phyloP scores from a whole-genome alignment of 2,888 invertebrate genomes.

The Harpalus rufipes region DNA sequence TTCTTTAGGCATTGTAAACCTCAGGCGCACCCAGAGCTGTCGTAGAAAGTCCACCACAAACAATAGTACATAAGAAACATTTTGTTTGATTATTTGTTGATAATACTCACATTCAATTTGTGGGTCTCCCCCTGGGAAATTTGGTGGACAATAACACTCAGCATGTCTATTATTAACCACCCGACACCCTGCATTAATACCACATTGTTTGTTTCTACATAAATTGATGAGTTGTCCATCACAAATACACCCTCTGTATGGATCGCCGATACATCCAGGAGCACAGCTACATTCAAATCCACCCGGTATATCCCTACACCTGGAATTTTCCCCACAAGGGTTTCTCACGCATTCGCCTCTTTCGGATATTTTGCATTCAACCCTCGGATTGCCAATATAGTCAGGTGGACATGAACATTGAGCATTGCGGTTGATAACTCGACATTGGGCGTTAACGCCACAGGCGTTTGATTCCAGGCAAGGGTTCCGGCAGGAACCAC shows the following conservation, averaged over 20 bases:
- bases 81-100: neutral
- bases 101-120: constrained; percentile 89
- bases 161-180: constrained; percentile 83
- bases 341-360: constrained; percentile 87
- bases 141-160: constrained; percentile 91
- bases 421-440: constrained; percentile 86
- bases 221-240: constrained; percentile 83
- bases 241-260: constrained; percentile 89
- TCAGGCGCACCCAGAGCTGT: too few species aligned
- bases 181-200: constrained; percentile 89
- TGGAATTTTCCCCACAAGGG: constrained; percentile 91
- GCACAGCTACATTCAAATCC: constrained; percentile 90
- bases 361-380: constrained; percentile 84
- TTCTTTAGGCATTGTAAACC: too few species aligned
- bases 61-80: too few species aligned
- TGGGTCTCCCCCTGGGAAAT: constrained; percentile 91
- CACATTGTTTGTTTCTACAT: constrained; percentile 90
- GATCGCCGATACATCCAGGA: constrained; percentile 89
- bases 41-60: too few species aligned
- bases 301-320: constrained; percentile 86
- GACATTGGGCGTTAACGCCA: constrained; percentile 91
- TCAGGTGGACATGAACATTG: constrained; percentile 89
- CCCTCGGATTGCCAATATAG: constrained; percentile 84
- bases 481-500: constrained; percentile 89
- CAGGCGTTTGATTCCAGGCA: constrained; percentile 88